phyloP scores from a whole-genome alignment of 2,797 vertebrate genomes.

The Stomatorhinus walkeri region DNA sequence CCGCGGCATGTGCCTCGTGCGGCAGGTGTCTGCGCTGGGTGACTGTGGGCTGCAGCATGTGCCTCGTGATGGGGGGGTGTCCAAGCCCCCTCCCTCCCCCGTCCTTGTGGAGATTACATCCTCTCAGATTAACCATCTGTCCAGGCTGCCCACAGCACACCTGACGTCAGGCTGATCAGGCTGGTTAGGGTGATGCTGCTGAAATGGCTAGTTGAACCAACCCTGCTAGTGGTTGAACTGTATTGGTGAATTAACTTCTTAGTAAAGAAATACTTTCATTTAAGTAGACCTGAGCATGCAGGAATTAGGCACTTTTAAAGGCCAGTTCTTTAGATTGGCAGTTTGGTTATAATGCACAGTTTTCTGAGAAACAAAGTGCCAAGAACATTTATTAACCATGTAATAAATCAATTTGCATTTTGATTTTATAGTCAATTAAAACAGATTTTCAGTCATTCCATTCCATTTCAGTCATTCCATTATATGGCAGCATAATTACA shows the following conservation, averaged over 20 bases:
- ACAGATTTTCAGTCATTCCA: not conserved
- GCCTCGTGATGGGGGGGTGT: not conserved
- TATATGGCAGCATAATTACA: not conserved
- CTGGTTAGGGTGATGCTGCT: not conserved
- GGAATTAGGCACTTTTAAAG: not conserved
- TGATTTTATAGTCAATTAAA: not conserved
- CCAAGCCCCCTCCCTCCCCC: conserved; percentile 23
- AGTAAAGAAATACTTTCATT: not conserved
- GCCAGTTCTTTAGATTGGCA: not conserved
- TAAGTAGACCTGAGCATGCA: not conserved
- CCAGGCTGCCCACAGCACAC: conserved; percentile 30
- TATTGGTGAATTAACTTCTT: not conserved
- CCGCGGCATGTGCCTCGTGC: not conserved
- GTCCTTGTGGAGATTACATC: conserved; percentile 38
- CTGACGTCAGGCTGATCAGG: conserved; percentile 57
- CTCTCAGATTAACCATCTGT: conserved; percentile 58
- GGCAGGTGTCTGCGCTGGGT: not conserved
- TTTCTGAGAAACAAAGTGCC: not conserved
- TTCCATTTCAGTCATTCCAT: too few relatives aligned
- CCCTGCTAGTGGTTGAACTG: not conserved
- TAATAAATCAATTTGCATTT: not conserved
- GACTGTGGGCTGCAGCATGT: conserved; percentile 6
- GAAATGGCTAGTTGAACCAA: not conserved
- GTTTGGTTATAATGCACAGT: not conserved
- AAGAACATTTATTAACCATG: not conserved